phyloP scores from a whole-genome alignment of 2,888 invertebrate species.

The Teleogryllus oceanicus region DNA sequence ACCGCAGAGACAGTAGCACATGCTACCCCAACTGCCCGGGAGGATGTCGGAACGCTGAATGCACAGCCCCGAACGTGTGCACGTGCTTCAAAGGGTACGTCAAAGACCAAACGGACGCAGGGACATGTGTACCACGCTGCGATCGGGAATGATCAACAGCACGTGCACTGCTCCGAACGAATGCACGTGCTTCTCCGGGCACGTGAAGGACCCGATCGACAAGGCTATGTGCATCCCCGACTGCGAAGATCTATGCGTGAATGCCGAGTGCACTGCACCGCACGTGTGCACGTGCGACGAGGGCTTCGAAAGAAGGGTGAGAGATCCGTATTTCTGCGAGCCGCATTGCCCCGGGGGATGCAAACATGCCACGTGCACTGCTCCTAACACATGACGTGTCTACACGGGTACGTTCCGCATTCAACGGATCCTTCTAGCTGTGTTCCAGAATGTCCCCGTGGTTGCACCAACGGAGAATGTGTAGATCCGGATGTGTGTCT shows the following conservation, averaged over 20 bases:
- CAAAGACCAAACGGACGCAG: neutral
- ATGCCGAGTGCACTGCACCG: conserved; percentile 48
- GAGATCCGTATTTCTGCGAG: conserved; percentile 26
- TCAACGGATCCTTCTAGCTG: conserved; percentile 33
- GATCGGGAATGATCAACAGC: conserved; percentile 35
- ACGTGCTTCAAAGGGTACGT: conserved; percentile 49
- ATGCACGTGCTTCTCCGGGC: neutral
- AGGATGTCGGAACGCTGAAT: conserved; percentile 42
- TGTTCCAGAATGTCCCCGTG: neutral
- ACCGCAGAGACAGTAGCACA: conserved; percentile 29
- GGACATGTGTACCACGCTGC: neutral
- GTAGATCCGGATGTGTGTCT: conserved; percentile 25
- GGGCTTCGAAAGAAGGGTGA: conserved; percentile 37
- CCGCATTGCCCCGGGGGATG: conserved; percentile 41
- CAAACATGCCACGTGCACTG: conserved; percentile 44
- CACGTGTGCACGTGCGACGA: conserved; percentile 42
- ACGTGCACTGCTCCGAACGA: neutral
- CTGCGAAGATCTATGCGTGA: conserved; percentile 53
- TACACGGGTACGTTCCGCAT: conserved; percentile 44
- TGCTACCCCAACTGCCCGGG: conserved; percentile 23
- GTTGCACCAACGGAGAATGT: conserved; percentile 21
- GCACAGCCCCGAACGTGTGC: conserved; percentile 49
- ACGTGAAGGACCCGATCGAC: conserved; percentile 1
- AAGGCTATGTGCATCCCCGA: conserved; percentile 54
- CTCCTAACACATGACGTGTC: conserved; percentile 42